Conservation (phyloP, 2,797 vertebrate species). For the Microctenopoma lineatum region DNA sequence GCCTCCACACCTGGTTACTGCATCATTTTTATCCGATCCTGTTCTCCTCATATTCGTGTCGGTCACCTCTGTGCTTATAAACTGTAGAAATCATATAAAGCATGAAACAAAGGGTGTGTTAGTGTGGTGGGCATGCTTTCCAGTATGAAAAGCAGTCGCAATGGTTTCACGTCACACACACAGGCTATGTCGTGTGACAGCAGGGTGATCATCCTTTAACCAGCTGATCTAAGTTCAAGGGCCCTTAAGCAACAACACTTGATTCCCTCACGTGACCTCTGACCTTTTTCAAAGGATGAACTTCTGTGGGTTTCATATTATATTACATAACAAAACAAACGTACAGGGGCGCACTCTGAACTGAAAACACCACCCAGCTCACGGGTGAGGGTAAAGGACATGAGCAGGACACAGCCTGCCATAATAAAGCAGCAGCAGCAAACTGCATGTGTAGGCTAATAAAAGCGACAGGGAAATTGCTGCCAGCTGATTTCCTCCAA, state of each 20-base stretch:
- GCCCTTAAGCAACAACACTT: slow-evolving; percentile 32
- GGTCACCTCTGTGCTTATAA: slow-evolving; percentile 10
- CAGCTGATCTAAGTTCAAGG: background rate
- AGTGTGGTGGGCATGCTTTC: slow-evolving; percentile 47
- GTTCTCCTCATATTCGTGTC: slow-evolving; percentile 14
- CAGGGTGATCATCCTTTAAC: slow-evolving; percentile 9
- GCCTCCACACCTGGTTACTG: slow-evolving; percentile 41
- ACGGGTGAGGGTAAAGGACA: slow-evolving; percentile 6
- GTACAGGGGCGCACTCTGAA: slow-evolving; percentile 28
- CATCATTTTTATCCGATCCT: slow-evolving; percentile 17
- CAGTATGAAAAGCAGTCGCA: no score
- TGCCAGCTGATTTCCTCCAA: slow-evolving; percentile 75
- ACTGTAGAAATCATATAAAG: slow-evolving; percentile 19
- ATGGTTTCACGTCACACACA: slow-evolving; percentile 3
- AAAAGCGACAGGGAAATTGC: slow-evolving; percentile 70
- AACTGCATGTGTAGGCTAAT: slow-evolving; percentile 76
- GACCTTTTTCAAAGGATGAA: slow-evolving; percentile 22
- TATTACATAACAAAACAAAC: slow-evolving; percentile 36
- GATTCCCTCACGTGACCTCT: slow-evolving; percentile 38
- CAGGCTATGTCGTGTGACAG: slow-evolving; percentile 9
- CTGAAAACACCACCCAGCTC: slow-evolving; percentile 5
- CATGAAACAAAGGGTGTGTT: slow-evolving; percentile 22
- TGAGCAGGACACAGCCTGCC: slow-evolving; percentile 62
- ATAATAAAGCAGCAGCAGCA: slow-evolving; percentile 65
- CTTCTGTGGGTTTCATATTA: slow-evolving; percentile 3